Evolutionary conservation across 2,113 vertebrate species (phyloP).

Genomic region (Anguilla japonica): DNA sequence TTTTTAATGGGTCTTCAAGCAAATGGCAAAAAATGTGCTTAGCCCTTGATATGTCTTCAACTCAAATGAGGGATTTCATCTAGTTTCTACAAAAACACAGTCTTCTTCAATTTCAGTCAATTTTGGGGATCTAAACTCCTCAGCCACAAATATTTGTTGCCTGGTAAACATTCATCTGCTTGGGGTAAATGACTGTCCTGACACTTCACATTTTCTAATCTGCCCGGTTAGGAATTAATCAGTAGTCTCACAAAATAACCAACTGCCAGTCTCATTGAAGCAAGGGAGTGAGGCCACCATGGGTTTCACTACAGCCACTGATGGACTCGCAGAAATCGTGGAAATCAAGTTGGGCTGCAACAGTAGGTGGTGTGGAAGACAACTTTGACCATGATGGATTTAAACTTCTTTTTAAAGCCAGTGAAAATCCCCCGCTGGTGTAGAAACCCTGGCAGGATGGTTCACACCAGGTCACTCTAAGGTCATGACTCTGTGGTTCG

Average conservation of each 20-base stretch:
- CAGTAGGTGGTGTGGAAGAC: not conserved
- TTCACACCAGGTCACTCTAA: conserved; percentile 48
- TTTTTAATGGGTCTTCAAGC: conserved; percentile 36
- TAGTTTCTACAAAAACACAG: not conserved
- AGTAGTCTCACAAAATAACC: not conserved
- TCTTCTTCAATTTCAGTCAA: not conserved
- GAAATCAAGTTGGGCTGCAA: not conserved
- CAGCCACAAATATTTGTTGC: not conserved
- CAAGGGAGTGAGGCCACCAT: not conserved
- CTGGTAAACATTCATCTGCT: too few relatives aligned
- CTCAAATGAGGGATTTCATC: not conserved
- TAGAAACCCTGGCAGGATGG: conserved; percentile 2
- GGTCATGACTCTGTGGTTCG: conserved; percentile 65
- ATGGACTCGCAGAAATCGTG: not conserved
- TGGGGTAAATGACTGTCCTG: too few relatives aligned
- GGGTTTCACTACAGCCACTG: too few relatives aligned
- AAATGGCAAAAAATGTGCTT: not conserved
- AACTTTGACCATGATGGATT: not conserved
- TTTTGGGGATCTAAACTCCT: not conserved
- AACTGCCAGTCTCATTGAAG: not conserved
- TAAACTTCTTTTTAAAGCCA: not conserved
- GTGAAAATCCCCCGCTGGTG: not conserved
- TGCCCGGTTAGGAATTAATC: not conserved
- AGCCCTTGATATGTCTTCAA: not conserved
- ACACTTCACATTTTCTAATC: not conserved